These are phyloP conservation scores for Whitmania pigra DNA, from an alignment of 1,140 invertebrate species.

Conservation along the genomic window DNA sequence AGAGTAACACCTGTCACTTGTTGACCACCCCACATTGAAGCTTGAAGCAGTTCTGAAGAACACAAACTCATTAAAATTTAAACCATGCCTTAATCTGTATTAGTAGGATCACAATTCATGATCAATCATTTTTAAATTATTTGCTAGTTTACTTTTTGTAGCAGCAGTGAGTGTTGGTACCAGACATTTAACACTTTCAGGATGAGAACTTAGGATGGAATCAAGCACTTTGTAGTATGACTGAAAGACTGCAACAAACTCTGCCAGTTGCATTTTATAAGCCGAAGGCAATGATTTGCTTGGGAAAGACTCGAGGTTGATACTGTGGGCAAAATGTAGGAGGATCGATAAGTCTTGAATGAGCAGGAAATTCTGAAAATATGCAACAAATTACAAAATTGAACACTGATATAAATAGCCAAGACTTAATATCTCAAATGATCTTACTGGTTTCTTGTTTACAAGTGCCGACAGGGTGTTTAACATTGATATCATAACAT, in stretches of 20 bases:
- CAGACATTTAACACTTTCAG: background rate
- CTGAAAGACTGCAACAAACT: constrained; percentile 1
- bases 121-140: background rate
- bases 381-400: too few species aligned
- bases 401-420: too few species aligned
- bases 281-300: background rate
- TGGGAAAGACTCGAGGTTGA: background rate
- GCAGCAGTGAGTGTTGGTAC: background rate
- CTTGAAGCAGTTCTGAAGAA: background rate
- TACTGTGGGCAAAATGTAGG: background rate
- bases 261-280: background rate
- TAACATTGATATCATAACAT: too few species aligned
- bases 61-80: background rate
- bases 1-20: background rate
- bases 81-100: background rate
- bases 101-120: background rate
- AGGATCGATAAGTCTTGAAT: background rate
- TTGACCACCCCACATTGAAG: constrained; percentile 2
- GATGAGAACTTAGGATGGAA: background rate
- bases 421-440: too few species aligned
- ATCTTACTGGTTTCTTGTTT: too few species aligned
- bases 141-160: background rate
- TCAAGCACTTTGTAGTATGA: background rate
- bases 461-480: too few species aligned
- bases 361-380: constrained; percentile 8